A percentile compares a stretch with the other conserved stretches of the same genome.
Evolutionary conservation across 2,113 vertebrate genomes (phyloP).

Genomic region (Bettongia penicillata): DNA sequence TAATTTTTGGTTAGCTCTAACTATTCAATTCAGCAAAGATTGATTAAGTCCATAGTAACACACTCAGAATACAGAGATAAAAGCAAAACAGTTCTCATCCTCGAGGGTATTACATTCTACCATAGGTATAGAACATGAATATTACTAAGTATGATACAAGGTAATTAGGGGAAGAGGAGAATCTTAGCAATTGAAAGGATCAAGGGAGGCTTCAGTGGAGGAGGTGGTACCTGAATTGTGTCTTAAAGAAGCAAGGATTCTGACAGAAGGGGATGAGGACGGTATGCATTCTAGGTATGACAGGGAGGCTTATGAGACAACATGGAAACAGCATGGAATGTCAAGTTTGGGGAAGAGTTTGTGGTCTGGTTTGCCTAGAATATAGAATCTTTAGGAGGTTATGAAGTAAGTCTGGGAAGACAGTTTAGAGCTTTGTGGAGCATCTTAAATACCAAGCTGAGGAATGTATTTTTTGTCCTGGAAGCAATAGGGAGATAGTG

Average conservation of each 20-base stretch:
- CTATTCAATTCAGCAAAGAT: background rate
- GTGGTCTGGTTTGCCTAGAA: background rate
- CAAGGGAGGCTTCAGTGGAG: background rate
- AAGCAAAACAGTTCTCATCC: background rate
- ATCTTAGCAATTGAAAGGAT: background rate
- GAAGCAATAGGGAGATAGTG: background rate
- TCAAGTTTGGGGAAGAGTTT: background rate
- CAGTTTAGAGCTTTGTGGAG: background rate
- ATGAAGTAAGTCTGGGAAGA: background rate
- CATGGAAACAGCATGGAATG: background rate
- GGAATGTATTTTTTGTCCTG: background rate
- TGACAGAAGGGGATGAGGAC: background rate
- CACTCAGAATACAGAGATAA: background rate
- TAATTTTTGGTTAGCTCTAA: background rate
- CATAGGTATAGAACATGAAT: background rate
- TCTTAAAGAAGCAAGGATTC: background rate
- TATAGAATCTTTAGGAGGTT: background rate
- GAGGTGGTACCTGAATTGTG: background rate
- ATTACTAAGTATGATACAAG: background rate
- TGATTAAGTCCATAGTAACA: background rate
- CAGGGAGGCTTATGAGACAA: background rate
- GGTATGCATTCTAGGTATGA: background rate
- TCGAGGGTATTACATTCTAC: background rate
- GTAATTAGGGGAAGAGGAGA: background rate
- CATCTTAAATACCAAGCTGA: background rate